These are phyloP conservation scores for Actinostola sp. DNA, from an alignment of 92 coral and sea anemone genomes.

Conservation along the genomic window DNA sequence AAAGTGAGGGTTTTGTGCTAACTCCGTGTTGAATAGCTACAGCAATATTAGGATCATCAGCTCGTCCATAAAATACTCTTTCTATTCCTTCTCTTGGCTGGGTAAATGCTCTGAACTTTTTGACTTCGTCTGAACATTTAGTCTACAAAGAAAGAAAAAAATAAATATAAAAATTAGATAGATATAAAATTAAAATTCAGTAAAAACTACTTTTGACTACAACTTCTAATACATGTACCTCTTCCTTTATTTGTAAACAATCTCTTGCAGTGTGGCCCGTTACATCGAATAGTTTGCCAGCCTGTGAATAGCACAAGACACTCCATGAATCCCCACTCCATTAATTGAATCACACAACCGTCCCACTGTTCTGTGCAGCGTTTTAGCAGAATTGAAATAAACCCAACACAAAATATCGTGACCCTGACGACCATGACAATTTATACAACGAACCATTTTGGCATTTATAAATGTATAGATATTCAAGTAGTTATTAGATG, in stretches of 20 bases:
- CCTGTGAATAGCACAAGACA: conserved; percentile 65
- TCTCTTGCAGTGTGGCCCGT: conserved; percentile 82
- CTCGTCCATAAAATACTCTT: conserved; percentile 93
- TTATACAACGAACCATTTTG: neutral
- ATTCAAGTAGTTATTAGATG: too few species aligned
- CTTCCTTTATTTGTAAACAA: conserved; percentile 74
- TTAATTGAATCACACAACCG: neutral
- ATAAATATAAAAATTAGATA: neutral
- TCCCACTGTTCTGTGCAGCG: conserved; percentile 1
- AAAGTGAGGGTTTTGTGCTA: conserved; percentile 90
- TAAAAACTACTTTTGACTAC: too few species aligned
- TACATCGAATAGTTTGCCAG: conserved; percentile 83
- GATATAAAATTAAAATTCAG: neutral
- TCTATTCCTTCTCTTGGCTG: conserved; percentile 76
- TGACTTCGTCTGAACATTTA: conserved; percentile 66
- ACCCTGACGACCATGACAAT: neutral
- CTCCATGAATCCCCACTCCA: neutral
- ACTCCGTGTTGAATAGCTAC: conserved; percentile 81
- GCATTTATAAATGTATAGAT: neutral
- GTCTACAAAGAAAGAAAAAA: conserved; percentile 46
- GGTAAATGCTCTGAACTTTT: conserved; percentile 82
- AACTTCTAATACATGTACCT: conserved; percentile 47
- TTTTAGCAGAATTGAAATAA: neutral
- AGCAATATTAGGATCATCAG: conserved; percentile 90
- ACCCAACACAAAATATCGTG: neutral